Evolutionary conservation across 2,888 invertebrate species (phyloP), one percentile per base, ranked within the genome.

Genomic region (Mythimna albipuncta): DNA sequence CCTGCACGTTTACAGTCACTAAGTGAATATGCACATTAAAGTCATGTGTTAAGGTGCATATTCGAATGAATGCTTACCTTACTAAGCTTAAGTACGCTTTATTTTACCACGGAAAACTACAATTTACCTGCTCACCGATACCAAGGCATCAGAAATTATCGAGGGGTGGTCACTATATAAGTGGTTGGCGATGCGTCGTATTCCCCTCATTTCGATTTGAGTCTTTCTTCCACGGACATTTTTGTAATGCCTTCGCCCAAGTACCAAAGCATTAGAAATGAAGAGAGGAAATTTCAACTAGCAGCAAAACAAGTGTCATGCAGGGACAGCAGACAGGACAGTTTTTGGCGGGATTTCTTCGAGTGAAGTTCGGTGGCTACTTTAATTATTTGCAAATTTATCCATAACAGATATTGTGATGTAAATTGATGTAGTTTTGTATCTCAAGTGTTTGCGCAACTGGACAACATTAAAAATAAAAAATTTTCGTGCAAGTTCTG

Each of bases 91-190:
- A 57, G 57, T 32, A 41, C 10, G 21, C 41, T n/a, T 38, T 38
- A 59, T 65, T 72, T 54, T 72, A 47, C 10, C 50, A 78, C 70
- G 65, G 69, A 72, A 72, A 81, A 79, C 70, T 79, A 65, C 16
- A 58, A 82, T 55, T 61, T 58, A 47, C 26, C 63, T 74, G 59
- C 26, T 66, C n/a, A 63, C 21, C 54, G 10, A 57, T 68, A 79
- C 64, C 21, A 66, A 63, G 73, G 19, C 26, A 52, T 26, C 64
- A 64, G 52, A 64, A 64, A 57, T 50, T 19, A 41, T 6, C 16
- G 26, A 72, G 16, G n/a, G 21, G 16, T 32, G 7, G 16, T 10
- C 2, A 19, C 13, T 21, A 1, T 26, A 21, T 6, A 3, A 59
- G 38, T 59, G 35, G 7, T 26, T 10, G 10, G 16, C 9, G 38